Evolutionary conservation across 2,888 invertebrate genomes (phyloP).

Genomic region (Seira ritae): DNA sequence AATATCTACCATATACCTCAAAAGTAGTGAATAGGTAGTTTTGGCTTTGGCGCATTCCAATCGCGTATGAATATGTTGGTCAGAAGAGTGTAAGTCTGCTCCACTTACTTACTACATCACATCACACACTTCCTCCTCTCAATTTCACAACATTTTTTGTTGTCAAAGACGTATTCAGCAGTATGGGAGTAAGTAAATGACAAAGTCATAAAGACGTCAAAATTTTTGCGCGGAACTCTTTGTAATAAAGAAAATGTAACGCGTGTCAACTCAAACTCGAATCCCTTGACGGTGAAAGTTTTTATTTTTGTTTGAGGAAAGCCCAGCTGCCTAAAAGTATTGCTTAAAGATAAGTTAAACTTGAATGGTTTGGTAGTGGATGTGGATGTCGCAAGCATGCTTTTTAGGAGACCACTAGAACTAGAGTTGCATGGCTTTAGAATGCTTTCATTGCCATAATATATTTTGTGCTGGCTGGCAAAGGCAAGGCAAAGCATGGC

Average conservation of each 20-base stretch:
- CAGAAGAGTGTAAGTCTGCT: no score
- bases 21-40: no score
- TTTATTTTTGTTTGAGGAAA: neutral
- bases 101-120: no score
- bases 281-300: constrained; percentile 3
- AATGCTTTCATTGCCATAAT: constrained; percentile 3
- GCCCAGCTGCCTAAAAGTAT: neutral
- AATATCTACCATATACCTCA: no score
- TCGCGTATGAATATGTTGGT: no score
- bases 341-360: neutral
- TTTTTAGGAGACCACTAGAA: no score
- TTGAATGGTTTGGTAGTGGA: neutral
- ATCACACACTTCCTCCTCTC: neutral
- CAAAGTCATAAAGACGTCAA: constrained; percentile 13
- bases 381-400: neutral
- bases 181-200: no score
- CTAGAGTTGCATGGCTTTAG: neutral
- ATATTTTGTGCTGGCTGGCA: no score
- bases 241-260: constrained; percentile 4
- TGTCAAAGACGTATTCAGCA: no score
- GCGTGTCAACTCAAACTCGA: no score
- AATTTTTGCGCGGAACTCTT: neutral
- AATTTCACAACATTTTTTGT: neutral
- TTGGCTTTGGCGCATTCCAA: no score
- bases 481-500: no score